Conservation (phyloP, 37 sponge, comb jelly and placozoan genomes). For the Agelas oroides region DNA sequence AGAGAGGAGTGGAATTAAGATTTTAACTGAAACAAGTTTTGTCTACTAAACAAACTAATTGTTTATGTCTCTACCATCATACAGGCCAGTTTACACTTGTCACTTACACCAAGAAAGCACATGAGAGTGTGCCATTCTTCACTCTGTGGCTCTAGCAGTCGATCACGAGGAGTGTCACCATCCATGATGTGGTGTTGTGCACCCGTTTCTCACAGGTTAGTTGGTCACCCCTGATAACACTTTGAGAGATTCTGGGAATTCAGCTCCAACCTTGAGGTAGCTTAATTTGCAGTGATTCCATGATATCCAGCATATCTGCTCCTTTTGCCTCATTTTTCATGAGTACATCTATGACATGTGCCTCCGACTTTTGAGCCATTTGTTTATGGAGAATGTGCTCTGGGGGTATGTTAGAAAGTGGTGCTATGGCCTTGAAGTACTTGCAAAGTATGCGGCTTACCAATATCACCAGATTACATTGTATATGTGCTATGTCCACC, state of each 20-base stretch:
- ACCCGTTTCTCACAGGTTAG: constrained; percentile 32
- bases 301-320: too few relatives aligned
- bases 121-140: constrained; percentile 58
- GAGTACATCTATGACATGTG: constrained; percentile 37
- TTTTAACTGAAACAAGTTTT: too few relatives aligned
- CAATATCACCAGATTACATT: background rate
- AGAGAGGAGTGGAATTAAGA: too few relatives aligned
- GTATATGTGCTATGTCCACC: too few relatives aligned
- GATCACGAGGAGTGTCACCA: constrained; percentile 12
- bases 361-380: constrained; percentile 49
- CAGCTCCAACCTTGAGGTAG: constrained; percentile 8
- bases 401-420: background rate
- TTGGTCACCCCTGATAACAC: constrained; percentile 54
- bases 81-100: too few relatives aligned
- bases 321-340: constrained; percentile 48
- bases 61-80: too few relatives aligned
- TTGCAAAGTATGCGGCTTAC: background rate
- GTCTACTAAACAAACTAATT: too few relatives aligned
- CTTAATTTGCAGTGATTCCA: too few relatives aligned
- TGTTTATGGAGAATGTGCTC: too few relatives aligned
- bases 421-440: background rate
- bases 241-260: background rate
- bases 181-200: constrained; percentile 37
- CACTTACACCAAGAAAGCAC: too few relatives aligned
- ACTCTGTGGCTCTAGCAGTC: constrained; percentile 17